Evolutionary conservation across 2,113 vertebrate species (phyloP), one percentile per base, ranked within the genome.

Genomic region (Haemorhous mexicanus): DNA sequence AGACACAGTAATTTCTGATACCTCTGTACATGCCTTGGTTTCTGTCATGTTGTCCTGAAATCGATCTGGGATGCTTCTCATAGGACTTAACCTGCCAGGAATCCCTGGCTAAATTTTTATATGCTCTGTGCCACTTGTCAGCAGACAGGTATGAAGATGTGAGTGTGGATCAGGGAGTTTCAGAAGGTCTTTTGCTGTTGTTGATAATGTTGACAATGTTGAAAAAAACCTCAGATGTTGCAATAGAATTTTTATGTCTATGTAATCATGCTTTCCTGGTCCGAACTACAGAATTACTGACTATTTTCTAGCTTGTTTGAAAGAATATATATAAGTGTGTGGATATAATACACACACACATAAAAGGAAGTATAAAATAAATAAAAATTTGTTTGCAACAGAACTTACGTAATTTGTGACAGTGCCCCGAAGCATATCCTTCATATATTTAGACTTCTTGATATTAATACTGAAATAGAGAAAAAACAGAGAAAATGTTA

Each of bases 281-380:
- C 27, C 39, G 35, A 84, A 0, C 22, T 53, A 49, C 30, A 86
- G 37, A 87, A 78, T 59, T 66, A 30, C n/a, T 43, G 21, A 89
- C 5, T 52, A 41, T 83, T 86, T 92, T 73, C 37, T 32, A 58
- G 49, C 3, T 61, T 86, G 44, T 56, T 73, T 63, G 55, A 67
- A 77, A 82, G 6, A 55, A 67, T 33, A 22, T 37, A 26, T 50
- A 1, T 6, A 3, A 5, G 6, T 24, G 1, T 64, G 3, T 50
- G 0, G 33, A 1, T 33, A 4, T 10, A 33, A 18, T 4, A 24
- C 20, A 23, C 2, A 7, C 20, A n/a, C 6, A 69, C 33, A 35
- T 47, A n/a, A 33, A 72, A 78, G 44, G 7, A 68, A 68, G 7
- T 59, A 56, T 85, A 70, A 80, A 66, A 66, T 44, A 27, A 79